Base-by-base conservation (phyloP, 2,113 vertebrate species). In the Anoplopoma fimbria region DNA sequence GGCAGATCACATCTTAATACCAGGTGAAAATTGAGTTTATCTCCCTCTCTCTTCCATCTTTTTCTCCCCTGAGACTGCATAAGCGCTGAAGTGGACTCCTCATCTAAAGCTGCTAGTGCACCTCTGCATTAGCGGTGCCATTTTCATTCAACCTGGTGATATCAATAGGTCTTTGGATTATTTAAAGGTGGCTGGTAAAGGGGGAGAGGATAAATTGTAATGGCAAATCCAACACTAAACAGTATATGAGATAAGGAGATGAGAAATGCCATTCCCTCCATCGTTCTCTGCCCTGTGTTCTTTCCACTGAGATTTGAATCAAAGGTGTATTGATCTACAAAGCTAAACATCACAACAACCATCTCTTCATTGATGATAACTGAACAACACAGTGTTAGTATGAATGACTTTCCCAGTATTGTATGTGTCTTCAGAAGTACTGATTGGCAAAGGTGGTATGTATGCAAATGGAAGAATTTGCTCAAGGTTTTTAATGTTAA, bases 51-150 rank as follows among this genome's bases (percentile, higher is more conserved):
- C n/a, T 51, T 75, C 57, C 61, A 64, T 68, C 57, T 76, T 58
- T 45, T 61, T 0, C 60, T 85, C 82, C 82, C 76, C 58, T 75
- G 84, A 21, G 33, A 87, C 72, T 83, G 82, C 84, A 82, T 88
- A 87, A 83, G 82, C 7, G 15, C 69, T 78, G 68, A 25, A 82
- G 79, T 84, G 81, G 72, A 86, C 75, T 88, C 60, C 75, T 85
- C 72, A 67, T 87, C 79, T 71, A 64, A 82, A 81, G 80, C 74
- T 69, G 76, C 34, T 42, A 27, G 57, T 71, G 33, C 71, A 61
- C 80, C 64, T 70, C 55, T 19, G 61, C 76, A 75, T 68, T 71
- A 79, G 69, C 73, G 1, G 1, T 70, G 76, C 53, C 67, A 72
- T 77, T 87, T 86, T 55, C 61, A 78, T 42, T 80, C 79, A 60